Percentiles rank a stretch among this genome's conserved stretches.
Evolutionary conservation across 2,113 vertebrate species (phyloP).

Genomic region (Heterocephalus glaber): DNA sequence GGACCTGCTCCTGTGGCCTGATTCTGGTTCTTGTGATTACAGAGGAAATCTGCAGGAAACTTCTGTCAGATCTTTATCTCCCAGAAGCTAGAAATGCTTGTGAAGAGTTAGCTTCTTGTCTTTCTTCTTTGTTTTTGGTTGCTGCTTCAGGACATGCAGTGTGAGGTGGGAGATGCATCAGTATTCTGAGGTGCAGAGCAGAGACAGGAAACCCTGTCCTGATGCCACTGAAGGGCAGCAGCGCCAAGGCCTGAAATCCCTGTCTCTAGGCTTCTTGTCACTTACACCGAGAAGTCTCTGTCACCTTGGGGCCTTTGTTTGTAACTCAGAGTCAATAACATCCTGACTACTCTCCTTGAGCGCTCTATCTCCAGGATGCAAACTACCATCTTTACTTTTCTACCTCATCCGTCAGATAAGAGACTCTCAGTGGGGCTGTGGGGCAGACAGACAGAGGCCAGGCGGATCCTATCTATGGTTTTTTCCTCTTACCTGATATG

Average conservation of each 20-base stretch:
- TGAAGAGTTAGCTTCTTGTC: neutral
- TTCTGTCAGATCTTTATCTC: neutral
- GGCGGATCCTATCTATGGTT: neutral
- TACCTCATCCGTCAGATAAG: neutral
- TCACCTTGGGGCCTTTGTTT: neutral
- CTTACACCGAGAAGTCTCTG: neutral
- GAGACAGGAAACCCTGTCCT: neutral
- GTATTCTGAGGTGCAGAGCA: neutral
- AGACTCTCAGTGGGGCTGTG: neutral
- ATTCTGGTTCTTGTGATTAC: neutral
- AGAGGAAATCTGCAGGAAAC: neutral
- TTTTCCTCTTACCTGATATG: neutral
- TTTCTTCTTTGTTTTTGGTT: neutral
- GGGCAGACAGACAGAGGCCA: neutral
- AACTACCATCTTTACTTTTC: neutral
- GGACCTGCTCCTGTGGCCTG: neutral
- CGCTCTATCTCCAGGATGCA: neutral
- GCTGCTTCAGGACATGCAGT: neutral
- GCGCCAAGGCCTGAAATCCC: fast-evolving
- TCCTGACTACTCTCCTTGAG: neutral
- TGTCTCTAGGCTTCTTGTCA: neutral
- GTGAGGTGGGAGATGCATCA: neutral
- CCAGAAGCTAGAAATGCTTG: conserved; percentile 33
- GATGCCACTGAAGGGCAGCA: neutral
- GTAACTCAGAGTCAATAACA: neutral